Base-by-base conservation (phyloP, 2,113 vertebrate species). In the Tyrannus savana region DNA sequence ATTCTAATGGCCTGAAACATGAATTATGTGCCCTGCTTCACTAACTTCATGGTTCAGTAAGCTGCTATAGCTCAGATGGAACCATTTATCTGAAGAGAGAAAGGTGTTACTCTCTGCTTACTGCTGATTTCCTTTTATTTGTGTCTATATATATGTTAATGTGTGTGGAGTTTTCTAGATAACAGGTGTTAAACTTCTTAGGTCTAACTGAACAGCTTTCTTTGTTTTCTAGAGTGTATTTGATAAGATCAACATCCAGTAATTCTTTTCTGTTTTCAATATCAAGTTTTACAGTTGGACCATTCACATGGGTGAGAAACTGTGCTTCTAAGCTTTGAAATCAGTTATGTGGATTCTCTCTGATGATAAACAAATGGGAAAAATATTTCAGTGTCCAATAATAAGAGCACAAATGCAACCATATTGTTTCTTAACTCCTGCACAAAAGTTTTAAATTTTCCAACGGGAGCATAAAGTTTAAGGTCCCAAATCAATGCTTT, bases 11-110 rank as follows among this genome's bases (percentile, higher is more conserved):
- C 64, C 89, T 71, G 89, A 93, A 72, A 78, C 55, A 21, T 47
- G 84, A 97, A 96, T 95, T 91, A 94, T 81, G 39, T 73, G 82
- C 82, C 91, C 79, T 93, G 59, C 75, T 93, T 96, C 95, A 79
- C 90, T 87, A 91, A 90, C 83, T 95, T 86, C 84, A 84, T 80
- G 84, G 89, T 92, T 93, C 96, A 72, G n/a, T 81, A 69, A 93
- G 50, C 87, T 75, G 71, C 77, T 96, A 24, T 50, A 53, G 80
- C 76, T 93, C 93, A 87, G 64, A 84, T 60, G 56, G 52, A 96
- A 71, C 56, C 52, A 30, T 87, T 89, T 89, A 72, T 84, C 90
- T 96, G 69, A 68, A 66, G 60, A 84, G 60, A 78, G 42, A 50
- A 95, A 93, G 73, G 88, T 58, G 35, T 9, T 71, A 53, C 49